A percentile compares a stretch with the other conserved stretches of the same genome.
Conservation (phyloP, 2,888 invertebrate genomes). For the Actias luna region DNA sequence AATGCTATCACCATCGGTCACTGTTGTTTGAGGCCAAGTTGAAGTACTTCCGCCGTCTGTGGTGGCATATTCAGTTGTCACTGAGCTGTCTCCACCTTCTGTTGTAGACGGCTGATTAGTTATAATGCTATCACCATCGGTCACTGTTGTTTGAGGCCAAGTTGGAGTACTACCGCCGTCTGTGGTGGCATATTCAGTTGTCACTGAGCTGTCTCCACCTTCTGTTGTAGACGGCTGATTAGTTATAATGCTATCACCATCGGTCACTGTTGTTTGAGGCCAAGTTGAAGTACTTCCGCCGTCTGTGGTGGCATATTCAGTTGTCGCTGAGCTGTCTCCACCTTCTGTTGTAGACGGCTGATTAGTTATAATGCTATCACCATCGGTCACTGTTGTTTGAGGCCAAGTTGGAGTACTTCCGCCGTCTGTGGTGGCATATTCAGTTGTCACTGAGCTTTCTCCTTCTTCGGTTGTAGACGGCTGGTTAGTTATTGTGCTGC, state of each 20-base stretch:
- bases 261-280: conserved; percentile 6
- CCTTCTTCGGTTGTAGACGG: neutral
- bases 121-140: neutral
- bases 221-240: conserved; percentile 1
- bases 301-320: neutral
- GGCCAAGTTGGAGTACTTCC: neutral
- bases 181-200: neutral
- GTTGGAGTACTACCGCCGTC: neutral
- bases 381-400: neutral
- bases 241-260: neutral
- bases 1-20: no score
- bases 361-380: neutral
- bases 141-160: neutral
- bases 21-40: no score
- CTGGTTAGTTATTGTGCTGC: neutral
- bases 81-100: no score
- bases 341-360: no score
- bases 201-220: neutral
- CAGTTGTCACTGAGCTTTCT: neutral
- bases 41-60: no score
- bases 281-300: neutral
- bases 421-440: neutral
- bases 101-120: neutral
- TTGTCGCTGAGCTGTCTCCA: no score
- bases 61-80: no score